phyloP scores from a whole-genome alignment of 2,113 vertebrate genomes.

The Sylvilagus bachmani region DNA sequence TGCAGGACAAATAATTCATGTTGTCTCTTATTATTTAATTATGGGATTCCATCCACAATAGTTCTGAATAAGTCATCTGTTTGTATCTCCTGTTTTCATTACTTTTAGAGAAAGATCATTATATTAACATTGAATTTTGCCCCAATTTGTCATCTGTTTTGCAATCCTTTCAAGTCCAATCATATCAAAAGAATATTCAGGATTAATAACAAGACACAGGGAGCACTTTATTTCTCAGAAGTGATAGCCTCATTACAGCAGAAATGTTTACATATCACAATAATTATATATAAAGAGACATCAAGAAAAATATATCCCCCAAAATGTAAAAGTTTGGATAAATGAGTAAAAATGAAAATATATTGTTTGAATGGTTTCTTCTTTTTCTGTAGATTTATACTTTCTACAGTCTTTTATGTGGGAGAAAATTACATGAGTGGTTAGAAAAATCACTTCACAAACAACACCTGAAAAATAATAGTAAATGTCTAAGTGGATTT shows the following conservation, averaged over 20 bases:
- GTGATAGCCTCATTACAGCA: background rate
- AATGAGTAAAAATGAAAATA: background rate
- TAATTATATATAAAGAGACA: background rate
- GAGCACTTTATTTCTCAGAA: slow-evolving; percentile 2
- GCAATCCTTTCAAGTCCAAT: background rate
- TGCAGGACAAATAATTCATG: background rate
- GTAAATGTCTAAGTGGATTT: background rate
- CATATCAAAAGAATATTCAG: slow-evolving; percentile 36
- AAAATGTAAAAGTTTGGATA: background rate
- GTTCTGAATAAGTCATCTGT: background rate
- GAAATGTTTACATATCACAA: background rate
- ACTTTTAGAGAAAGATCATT: slow-evolving; percentile 20
- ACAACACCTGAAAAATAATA: background rate
- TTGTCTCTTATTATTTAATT: background rate
- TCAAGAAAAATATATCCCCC: background rate
- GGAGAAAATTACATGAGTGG: background rate
- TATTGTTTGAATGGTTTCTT: background rate
- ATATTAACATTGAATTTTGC: slow-evolving; percentile 1
- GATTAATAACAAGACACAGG: background rate
- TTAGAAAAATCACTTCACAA: slow-evolving; percentile 7
- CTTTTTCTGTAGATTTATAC: background rate
- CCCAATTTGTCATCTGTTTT: slow-evolving; percentile 24
- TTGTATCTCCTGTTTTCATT: slow-evolving; percentile 13
- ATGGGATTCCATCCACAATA: background rate
- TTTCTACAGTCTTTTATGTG: background rate